phyloP scores from a whole-genome alignment of 1,140 invertebrate species.

The Drosophila pruinosa region DNA sequence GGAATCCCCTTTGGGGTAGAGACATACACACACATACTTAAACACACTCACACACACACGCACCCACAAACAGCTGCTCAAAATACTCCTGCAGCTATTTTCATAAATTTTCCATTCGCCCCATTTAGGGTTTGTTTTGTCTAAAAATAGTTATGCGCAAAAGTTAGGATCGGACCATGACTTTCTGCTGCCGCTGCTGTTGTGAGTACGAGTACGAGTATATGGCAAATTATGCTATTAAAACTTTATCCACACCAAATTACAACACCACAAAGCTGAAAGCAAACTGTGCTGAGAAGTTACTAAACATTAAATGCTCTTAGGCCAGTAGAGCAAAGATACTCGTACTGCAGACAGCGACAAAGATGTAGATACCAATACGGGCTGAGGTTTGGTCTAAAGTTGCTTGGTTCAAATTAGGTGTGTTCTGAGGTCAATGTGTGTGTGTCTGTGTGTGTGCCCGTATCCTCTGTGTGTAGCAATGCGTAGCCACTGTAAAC shows the following conservation, averaged over 20 bases:
- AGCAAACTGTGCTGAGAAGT: constrained; percentile 16
- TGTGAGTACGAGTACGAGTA: neutral
- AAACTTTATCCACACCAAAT: constrained; percentile 50
- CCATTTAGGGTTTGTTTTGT: neutral
- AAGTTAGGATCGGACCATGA: neutral
- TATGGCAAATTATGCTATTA: constrained; percentile 66
- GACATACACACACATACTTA: neutral
- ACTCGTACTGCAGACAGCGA: neutral
- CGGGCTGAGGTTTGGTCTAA: neutral
- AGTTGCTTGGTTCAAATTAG: constrained; percentile 4
- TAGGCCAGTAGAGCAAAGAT: neutral
- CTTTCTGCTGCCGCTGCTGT: neutral
- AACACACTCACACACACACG: neutral
- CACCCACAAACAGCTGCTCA: neutral
- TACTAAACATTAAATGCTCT: constrained; percentile 28
- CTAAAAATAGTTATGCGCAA: constrained; percentile 21
- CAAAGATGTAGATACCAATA: too few species aligned
- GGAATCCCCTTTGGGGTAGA: neutral
- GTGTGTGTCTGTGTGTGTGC: neutral
- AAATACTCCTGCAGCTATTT: constrained; percentile 50
- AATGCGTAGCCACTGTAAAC: constrained; percentile 6
- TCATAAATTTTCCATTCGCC: constrained; percentile 39
- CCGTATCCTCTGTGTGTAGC: neutral
- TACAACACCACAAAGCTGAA: neutral
- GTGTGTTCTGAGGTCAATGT: neutral